These are phyloP conservation scores for Euura saliciscinereae DNA, from an alignment of 1,140 invertebrate genomes.

Conservation along the genomic window DNA sequence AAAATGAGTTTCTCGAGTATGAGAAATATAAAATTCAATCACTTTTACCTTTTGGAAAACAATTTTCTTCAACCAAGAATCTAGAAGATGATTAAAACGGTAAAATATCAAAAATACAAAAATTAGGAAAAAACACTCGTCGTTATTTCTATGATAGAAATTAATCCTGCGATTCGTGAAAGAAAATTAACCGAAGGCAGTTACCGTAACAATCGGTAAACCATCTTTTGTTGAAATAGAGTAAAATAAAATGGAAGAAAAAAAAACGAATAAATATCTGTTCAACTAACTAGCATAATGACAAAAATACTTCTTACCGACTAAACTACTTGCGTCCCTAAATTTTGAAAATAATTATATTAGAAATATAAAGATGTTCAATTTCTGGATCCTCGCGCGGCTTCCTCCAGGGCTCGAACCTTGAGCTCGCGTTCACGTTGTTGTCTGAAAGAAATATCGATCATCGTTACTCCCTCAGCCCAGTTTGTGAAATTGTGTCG, in stretches of 20 bases:
- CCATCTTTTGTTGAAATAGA: neutral
- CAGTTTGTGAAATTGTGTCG: neutral
- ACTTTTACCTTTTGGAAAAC: too few relatives aligned
- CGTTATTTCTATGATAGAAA: too few relatives aligned
- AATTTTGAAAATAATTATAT: slow-evolving; percentile 10
- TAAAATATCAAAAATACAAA: too few relatives aligned
- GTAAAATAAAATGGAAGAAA: neutral
- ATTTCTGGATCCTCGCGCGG: slow-evolving; percentile 76
- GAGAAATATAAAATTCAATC: too few relatives aligned
- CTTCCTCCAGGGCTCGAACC: slow-evolving; percentile 84
- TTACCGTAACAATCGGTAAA: too few relatives aligned
- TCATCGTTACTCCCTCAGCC: slow-evolving; percentile 8
- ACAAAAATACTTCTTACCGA: neutral
- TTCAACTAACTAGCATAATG: neutral
- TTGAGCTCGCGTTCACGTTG: slow-evolving; percentile 84
- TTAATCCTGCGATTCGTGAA: too few relatives aligned
- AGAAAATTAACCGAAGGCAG: too few relatives aligned
- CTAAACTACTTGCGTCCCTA: slow-evolving; percentile 5
- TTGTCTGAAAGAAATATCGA: slow-evolving; percentile 65
- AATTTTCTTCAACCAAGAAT: too few relatives aligned
- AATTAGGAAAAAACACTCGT: too few relatives aligned
- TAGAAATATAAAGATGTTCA: slow-evolving; percentile 47
- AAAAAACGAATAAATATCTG: slow-evolving; percentile 1
- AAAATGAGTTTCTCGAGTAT: too few relatives aligned
- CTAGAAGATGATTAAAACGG: too few relatives aligned